Base-by-base conservation (phyloP, 2,888 invertebrate genomes). In the Caenorhabditis panamensis region DNA sequence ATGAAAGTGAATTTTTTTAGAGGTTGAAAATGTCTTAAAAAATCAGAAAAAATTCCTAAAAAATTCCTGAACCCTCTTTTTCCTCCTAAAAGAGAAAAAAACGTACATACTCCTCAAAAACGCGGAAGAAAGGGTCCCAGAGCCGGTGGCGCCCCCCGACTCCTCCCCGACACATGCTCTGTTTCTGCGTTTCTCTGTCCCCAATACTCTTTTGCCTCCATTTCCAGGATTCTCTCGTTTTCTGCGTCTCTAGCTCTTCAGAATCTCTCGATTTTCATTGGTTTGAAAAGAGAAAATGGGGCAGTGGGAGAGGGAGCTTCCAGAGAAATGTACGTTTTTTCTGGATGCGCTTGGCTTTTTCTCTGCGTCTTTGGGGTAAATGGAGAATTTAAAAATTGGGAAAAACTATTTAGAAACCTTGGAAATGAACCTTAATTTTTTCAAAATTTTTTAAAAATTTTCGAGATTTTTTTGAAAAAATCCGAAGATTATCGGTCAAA, bases 261-360 rank as follows among this genome's bases (percentile, higher is more conserved):
- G 20, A 22, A 18, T 36, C 36, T 36, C 36, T 36, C 36, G 36
- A n/a, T n/a, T n/a, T 36, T 36, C 11, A 11, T 36, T 36, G 36
- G 36, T 36, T 36, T 36, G 36, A 11, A 36, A 36, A 36, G 36
- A 36, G 36, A 5, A 36, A 11, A 5, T 36, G 11, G 36, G 6
- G 5, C n/a, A n/a, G n/a, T n/a, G n/a, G n/a, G n/a, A n/a, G n/a
- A n/a, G n/a, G n/a, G n/a, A n/a, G 5, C 41, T 41, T 41, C 41
- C 16, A 24, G 53, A 41, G 26, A 53, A 53, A 18, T 66, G 66
- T 66, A 66, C 64, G 58, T 24, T 67, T 56, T 47, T 56, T 31
- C 26, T 28, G n/a, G 13, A 18, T 20, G 24, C 54, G 24, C 41
- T 44, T 28, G 26, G 54, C 28, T 47, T 28, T 47, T 28, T 47